phyloP scores from a whole-genome alignment of 2,888 invertebrate species.

The Pimpla rufipes region DNA sequence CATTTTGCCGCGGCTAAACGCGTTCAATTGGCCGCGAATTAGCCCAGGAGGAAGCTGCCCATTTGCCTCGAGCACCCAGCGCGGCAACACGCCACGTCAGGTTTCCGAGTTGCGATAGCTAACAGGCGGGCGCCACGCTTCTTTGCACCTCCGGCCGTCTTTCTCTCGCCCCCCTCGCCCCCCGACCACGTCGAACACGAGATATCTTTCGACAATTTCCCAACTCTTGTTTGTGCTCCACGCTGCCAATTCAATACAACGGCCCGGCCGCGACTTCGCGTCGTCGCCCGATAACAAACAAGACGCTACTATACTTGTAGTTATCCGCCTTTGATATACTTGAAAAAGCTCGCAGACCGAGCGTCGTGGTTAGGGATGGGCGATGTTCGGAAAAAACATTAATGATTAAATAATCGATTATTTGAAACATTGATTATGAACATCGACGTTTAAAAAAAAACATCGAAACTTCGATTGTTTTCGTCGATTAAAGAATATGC shows the following conservation, averaged over 20 bases:
- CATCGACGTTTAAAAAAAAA: too few relatives aligned
- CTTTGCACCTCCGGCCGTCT: conserved; percentile 67
- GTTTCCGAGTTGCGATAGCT: conserved; percentile 63
- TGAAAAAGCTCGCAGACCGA: too few relatives aligned
- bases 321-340: too few relatives aligned
- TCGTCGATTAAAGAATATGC: too few relatives aligned
- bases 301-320: background rate
- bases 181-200: conserved; percentile 24
- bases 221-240: conserved; percentile 17
- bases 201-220: conserved; percentile 46
- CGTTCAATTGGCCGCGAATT: conserved; percentile 72
- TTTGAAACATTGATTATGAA: too few relatives aligned
- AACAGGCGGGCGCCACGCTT: conserved; percentile 71
- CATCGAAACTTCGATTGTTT: too few relatives aligned
- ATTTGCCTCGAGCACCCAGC: conserved; percentile 73
- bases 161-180: conserved; percentile 25
- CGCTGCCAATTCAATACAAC: conserved; percentile 47
- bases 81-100: conserved; percentile 69
- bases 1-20: conserved; percentile 69
- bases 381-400: too few relatives aligned
- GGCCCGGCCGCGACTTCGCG: conserved; percentile 7
- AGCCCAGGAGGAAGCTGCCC: conserved; percentile 74
- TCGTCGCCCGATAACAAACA: background rate
- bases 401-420: too few relatives aligned
- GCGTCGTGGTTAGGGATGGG: too few relatives aligned